A percentile compares a stretch with the other conserved stretches of the same genome.
These are phyloP conservation scores for Tipula unca DNA, from an alignment of 2,888 invertebrate genomes.

Conservation along the genomic window DNA sequence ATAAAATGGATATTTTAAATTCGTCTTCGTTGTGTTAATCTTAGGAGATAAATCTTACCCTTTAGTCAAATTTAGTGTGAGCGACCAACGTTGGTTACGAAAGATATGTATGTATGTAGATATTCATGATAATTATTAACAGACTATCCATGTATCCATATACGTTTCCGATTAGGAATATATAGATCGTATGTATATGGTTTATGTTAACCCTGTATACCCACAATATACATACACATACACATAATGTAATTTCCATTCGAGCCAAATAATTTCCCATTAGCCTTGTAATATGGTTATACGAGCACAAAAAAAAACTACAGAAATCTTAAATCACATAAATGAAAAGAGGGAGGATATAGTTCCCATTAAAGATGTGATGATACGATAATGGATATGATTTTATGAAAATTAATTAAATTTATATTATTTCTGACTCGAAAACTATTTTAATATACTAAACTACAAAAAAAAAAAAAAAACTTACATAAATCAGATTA, in stretches of 20 bases:
- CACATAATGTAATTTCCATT: neutral
- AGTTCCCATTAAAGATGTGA: neutral
- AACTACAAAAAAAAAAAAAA: too few species aligned
- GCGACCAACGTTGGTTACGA: neutral
- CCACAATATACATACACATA: neutral
- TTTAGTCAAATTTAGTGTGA: neutral
- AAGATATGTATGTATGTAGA: neutral
- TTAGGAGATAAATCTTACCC: neutral
- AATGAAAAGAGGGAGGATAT: neutral
- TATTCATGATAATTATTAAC: neutral
- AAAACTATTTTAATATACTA: neutral
- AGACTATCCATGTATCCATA: neutral
- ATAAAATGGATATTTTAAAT: neutral
- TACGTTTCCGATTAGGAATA: too few species aligned
- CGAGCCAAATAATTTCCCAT: neutral
- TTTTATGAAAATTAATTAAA: constrained; percentile 14
- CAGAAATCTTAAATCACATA: neutral
- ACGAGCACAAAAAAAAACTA: neutral
- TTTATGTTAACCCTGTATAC: neutral
- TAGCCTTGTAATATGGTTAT: neutral
- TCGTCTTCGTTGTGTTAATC: neutral
- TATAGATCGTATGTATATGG: too few species aligned
- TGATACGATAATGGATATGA: constrained; percentile 14
- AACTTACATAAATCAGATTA: neutral
- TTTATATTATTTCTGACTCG: neutral